phyloP scores from a whole-genome alignment of 2,888 invertebrate species.

The Epirrhoe tristata region DNA sequence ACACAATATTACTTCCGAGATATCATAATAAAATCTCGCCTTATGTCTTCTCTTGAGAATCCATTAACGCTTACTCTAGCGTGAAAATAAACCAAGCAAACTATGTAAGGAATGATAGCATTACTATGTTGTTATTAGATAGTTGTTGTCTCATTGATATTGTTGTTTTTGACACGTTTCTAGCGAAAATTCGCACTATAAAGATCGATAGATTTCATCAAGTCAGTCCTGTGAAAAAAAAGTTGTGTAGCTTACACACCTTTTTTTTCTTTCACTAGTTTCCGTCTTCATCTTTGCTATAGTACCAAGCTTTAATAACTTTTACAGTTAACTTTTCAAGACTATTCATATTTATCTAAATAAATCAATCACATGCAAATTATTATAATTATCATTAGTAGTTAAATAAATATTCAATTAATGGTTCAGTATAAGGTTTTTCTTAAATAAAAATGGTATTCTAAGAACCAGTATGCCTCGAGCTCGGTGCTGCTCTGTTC shows the following conservation, averaged over 20 bases:
- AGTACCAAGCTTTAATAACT: no score
- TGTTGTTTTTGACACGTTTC: neutral
- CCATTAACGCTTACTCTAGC: slow-evolving; percentile 68
- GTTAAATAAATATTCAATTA: no score
- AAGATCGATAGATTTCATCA: no score
- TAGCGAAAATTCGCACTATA: neutral
- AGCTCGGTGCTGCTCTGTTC: slow-evolving; percentile 60
- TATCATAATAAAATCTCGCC: slow-evolving; percentile 74
- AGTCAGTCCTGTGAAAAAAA: no score
- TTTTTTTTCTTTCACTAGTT: no score
- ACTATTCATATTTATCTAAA: no score
- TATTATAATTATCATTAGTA: no score
- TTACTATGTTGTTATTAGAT: neutral
- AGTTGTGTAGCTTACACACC: no score
- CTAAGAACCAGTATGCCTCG: slow-evolving; percentile 51
- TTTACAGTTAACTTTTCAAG: no score
- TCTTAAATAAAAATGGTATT: slow-evolving; percentile 8
- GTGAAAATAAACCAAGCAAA: slow-evolving; percentile 63
- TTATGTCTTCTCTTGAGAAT: slow-evolving; percentile 64
- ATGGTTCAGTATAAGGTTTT: no score
- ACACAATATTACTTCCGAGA: slow-evolving; percentile 63
- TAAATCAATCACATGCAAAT: no score
- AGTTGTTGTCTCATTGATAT: neutral
- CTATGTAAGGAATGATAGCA: neutral
- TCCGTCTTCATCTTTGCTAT: no score